Percentiles rank a stretch among this genome's conserved stretches.
Evolutionary conservation across 2,113 vertebrate species (phyloP).

Genomic region (Ochotona curzoniae): DNA sequence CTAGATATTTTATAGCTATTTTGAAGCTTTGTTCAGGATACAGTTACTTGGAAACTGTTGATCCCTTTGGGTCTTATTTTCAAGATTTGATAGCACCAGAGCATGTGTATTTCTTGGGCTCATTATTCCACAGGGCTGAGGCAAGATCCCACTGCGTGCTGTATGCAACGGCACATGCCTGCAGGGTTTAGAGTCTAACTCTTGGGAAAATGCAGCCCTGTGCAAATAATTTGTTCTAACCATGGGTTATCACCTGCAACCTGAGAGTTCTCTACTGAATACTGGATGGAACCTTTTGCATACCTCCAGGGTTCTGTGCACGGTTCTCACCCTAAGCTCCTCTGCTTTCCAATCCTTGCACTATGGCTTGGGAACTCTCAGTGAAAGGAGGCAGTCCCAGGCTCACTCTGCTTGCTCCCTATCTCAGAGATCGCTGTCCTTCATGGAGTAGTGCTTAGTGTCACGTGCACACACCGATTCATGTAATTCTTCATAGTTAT

Average conservation of each 20-base stretch:
- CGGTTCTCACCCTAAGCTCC: not conserved
- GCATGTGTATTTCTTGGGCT: not conserved
- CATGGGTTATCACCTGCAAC: not conserved
- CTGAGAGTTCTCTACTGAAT: not conserved
- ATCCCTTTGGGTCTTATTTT: not conserved
- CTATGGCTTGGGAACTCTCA: not conserved
- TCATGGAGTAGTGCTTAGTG: not conserved
- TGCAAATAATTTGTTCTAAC: not conserved
- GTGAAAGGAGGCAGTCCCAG: not conserved
- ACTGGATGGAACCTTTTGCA: not conserved
- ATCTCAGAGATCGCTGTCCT: not conserved
- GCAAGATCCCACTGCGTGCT: not conserved
- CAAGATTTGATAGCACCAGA: not conserved
- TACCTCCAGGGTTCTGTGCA: not conserved
- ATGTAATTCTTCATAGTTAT: not conserved
- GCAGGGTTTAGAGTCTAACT: not conserved
- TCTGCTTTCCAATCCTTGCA: not conserved
- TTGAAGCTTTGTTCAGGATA: constrained; percentile 29
- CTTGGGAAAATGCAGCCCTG: not conserved
- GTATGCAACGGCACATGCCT: not conserved
- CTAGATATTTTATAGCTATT: not conserved
- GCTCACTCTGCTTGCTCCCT: not conserved
- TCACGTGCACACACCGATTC: not conserved
- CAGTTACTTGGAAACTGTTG: not conserved
- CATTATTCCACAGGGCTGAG: not conserved